These are phyloP conservation scores for Athrips mouffetella DNA, from an alignment of 2,888 invertebrate genomes.

Conservation along the genomic window DNA sequence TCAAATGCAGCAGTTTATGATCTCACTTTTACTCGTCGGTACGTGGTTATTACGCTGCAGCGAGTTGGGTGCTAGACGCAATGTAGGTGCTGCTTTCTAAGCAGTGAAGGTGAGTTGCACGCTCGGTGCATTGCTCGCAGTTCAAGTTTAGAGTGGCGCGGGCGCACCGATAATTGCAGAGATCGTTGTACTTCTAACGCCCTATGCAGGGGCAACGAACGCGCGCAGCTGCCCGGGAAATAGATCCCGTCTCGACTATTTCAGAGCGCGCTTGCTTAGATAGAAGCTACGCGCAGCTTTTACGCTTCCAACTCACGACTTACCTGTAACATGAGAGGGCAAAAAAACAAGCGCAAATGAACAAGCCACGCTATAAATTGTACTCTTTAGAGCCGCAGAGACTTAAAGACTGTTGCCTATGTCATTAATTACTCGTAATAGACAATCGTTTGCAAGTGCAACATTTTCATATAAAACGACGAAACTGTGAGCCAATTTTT, in stretches of 20 bases:
- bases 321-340: conserved; percentile 60
- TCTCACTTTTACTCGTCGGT: conserved; percentile 69
- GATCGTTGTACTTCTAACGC: conserved; percentile 76
- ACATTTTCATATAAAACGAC: no score
- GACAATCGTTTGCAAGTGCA: not conserved
- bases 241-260: conserved; percentile 76
- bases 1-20: conserved; percentile 31
- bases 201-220: conserved; percentile 71
- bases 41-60: conserved; percentile 41
- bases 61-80: conserved; percentile 59
- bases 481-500: no score
- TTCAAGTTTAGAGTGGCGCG: conserved; percentile 68
- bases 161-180: conserved; percentile 61
- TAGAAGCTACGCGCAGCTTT: conserved; percentile 48
- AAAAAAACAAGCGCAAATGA: conserved; percentile 13
- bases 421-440: conserved; percentile 5
- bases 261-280: conserved; percentile 67
- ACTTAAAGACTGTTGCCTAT: not conserved
- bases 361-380: conserved; percentile 7
- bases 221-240: conserved; percentile 75
- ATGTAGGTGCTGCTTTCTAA: conserved; percentile 73
- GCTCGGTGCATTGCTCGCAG: conserved; percentile 42
- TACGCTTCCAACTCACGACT: conserved; percentile 41
- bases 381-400: conserved; percentile 2
- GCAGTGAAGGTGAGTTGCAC: conserved; percentile 73